Percentiles rank a stretch among this genome's conserved stretches.
These are phyloP conservation scores for Cotesia glomerata DNA, from an alignment of 1,140 invertebrate genomes.

Conservation along the genomic window DNA sequence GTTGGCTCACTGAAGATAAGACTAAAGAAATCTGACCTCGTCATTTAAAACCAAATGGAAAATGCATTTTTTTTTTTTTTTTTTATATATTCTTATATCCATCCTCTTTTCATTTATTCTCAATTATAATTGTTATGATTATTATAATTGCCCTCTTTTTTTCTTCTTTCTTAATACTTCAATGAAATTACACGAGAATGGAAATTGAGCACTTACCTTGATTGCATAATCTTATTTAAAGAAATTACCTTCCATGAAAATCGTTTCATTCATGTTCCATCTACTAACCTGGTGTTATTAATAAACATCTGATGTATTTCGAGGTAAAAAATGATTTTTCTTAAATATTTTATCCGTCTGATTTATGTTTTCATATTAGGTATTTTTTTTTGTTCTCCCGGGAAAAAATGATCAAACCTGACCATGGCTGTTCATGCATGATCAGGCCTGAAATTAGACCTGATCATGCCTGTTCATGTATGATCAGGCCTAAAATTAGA, in stretches of 20 bases:
- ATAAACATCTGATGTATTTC: no score
- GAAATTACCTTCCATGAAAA: not conserved
- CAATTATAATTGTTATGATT: not conserved
- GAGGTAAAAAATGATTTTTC: no score
- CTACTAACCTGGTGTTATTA: no score
- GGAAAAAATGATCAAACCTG: no score
- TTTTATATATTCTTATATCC: not conserved
- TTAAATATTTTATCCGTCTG: no score
- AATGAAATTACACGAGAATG: not conserved
- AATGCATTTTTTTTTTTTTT: not conserved
- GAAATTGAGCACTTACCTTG: constrained; percentile 12
- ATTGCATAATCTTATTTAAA: not conserved
- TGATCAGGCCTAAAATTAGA: no score
- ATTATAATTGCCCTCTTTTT: not conserved
- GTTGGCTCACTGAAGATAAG: constrained; percentile 5
- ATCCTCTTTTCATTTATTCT: not conserved
- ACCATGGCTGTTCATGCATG: no score
- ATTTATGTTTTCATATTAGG: no score
- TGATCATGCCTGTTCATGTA: no score
- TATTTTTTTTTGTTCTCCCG: no score
- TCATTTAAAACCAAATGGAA: not conserved
- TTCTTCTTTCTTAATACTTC: not conserved
- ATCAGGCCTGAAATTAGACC: no score
- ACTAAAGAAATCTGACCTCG: not conserved
- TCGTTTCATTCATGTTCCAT: no score